Evolutionary conservation across 2,888 invertebrate genomes (phyloP), one percentile per base, ranked within the genome.

Genomic region (Periphyllus acericola): DNA sequence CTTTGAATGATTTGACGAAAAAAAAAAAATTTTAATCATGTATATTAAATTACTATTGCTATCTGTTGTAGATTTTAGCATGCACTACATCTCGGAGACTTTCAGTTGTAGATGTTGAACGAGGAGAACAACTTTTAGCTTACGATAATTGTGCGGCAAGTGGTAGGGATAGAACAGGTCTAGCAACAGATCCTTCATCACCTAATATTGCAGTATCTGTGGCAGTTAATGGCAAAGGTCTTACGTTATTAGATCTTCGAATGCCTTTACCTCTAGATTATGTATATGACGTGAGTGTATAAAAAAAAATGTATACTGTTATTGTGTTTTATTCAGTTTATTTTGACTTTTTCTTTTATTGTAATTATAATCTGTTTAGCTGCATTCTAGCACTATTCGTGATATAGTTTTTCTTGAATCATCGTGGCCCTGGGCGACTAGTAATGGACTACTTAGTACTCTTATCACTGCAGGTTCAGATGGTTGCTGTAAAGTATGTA

Each of bases 371-470:
- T 83, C 78, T 40, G 90, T 90, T n/a, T 90, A 92, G 92, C 90
- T 92, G 81, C 92, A 92, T 90, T 90, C 91, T 34, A 91, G 91
- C 84, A 91, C 91, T 81, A 92, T 92, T 89, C 91, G 92, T 88
- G 93, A 93, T 90, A 91, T 93, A 82, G 91, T 91, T 89, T 92
- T 92, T 91, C 90, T 92, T 90, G 91, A 92, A 89, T 91, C 91
- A 19, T 92, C 92, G 25, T 93, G 93, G 93, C 92, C 92, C 74
- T 93, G 93, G 93, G 92, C 92, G 78, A 92, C 92, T 92, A 91
- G 91, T 34, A 90, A 91, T 71, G 91, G 91, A 32, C 91, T 91
- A 89, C 91, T 92, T 89, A 91, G 91, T 78, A 91, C 91, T 66
- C 90, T 92, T 52, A 89, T 92, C 66, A 92, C 92, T 11, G 92